These are phyloP conservation scores for Lycodopsis pacificus DNA, from an alignment of 2,797 vertebrate species.

Conservation along the genomic window DNA sequence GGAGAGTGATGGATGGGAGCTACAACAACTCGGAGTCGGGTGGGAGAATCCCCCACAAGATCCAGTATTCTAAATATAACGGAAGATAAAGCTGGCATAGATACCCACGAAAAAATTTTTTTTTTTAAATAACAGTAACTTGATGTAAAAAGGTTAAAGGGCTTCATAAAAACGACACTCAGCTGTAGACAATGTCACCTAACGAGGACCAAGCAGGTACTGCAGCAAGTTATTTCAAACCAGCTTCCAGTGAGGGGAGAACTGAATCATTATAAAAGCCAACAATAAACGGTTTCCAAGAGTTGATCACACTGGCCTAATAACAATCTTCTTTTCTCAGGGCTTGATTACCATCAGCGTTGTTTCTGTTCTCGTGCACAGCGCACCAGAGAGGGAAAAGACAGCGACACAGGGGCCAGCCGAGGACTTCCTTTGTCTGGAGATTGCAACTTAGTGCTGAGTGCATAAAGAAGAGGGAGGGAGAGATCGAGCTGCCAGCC, in stretches of 20 bases:
- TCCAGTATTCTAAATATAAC: background rate
- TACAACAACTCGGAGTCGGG: background rate
- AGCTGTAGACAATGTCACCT: background rate
- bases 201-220: conserved; percentile 3
- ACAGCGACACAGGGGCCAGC: conserved; percentile 46
- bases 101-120: background rate
- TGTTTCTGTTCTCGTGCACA: conserved; percentile 37
- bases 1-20: conserved; percentile 57
- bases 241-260: background rate
- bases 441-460: conserved; percentile 67
- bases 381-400: conserved; percentile 32
- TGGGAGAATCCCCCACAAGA: conserved; percentile 3
- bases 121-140: background rate
- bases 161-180: background rate
- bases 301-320: conserved; percentile 27
- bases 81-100: background rate
- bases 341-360: conserved; percentile 36
- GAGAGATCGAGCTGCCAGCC: conserved; percentile 13
- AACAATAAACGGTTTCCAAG: conserved; percentile 6
- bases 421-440: conserved; percentile 75
- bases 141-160: background rate
- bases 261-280: background rate
- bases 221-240: background rate
- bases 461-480: conserved; percentile 31
- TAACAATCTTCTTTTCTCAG: conserved; percentile 14